Base-by-base conservation (phyloP, 2,888 invertebrate genomes). In the Punctoribates punctum region DNA sequence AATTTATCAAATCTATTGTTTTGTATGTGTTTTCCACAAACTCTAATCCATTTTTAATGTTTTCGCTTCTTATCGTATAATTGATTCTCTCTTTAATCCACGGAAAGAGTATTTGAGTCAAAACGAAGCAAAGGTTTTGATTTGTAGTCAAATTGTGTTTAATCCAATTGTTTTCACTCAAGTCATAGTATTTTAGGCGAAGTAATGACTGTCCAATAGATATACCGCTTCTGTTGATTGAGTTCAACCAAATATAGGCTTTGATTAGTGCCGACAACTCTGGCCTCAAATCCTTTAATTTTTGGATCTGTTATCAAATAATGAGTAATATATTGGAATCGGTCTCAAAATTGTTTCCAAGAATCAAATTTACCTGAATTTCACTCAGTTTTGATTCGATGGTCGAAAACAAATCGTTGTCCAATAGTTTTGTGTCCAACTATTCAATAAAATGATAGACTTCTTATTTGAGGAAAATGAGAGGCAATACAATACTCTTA, bases 231-330 rank as follows among this genome's bases (percentile, higher is more conserved):
- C 17, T n/a, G 9, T 25, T 48, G 34, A 42, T 25, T 29, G 48
- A 73, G 42, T 57, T 25, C 5, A 51, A 72, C 75, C 75, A 75
- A 42, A 75, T 25, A 42, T 72, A 75, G 5, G 6, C 0, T 27
- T 75, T 70, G 6, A 75, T 25, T 5, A 75, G 5, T 17, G 60
- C 20, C 57, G 51, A 42, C 25, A 75, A 57, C 46, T 75, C 75
- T 34, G 75, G 42, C n/a, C 34, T 54, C 23, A 46, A 75, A 8
- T 29, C 20, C 8, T 38, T 27, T 17, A 72, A 23, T 29, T 34
- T 34, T 15, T 65, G n/a, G 27, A 17, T n/a, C 65, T 65, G 17
- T 65, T 11, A 65, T n/a, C 38, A 29, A 34, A 65, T 11, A 3
- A n/a, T 34, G 4, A 34, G 3, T 34, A 5, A 34, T 5, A 34